These are phyloP conservation scores for Rhagoletis pomonella DNA, from an alignment of 1,140 invertebrate species.

Conservation along the genomic window DNA sequence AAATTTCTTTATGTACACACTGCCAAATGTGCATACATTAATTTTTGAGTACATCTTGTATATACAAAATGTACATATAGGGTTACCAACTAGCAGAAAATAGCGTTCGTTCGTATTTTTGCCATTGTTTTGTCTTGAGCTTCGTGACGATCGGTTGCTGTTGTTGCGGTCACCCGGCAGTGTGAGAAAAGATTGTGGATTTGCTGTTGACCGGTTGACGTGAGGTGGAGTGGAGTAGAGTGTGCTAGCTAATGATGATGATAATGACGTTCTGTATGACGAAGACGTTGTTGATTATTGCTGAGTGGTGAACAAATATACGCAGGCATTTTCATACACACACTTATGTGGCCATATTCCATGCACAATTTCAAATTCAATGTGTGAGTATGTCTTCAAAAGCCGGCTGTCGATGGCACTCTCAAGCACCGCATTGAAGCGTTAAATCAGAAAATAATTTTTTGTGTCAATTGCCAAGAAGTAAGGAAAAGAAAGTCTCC, in stretches of 20 bases:
- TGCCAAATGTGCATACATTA: not conserved
- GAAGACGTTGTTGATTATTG: not conserved
- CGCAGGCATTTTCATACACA: not conserved
- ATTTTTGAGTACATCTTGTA: not conserved
- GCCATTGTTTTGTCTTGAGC: conserved; percentile 21
- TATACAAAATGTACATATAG: conserved; percentile 28
- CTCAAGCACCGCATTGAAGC: not conserved
- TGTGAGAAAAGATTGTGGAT: conserved; percentile 42
- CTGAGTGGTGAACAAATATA: not conserved
- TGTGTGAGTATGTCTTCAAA: not conserved
- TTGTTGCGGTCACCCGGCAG: conserved; percentile 47
- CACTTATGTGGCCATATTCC: not conserved
- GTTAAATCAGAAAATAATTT: conserved; percentile 21
- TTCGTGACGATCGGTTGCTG: conserved; percentile 25
- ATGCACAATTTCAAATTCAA: not conserved
- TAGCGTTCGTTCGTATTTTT: not conserved
- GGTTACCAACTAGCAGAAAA: conserved; percentile 30
- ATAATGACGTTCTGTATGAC: not conserved
- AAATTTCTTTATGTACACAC: conserved; percentile 32
- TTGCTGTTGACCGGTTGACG: not conserved
- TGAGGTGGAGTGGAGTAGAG: not conserved
- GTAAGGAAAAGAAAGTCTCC: not conserved
- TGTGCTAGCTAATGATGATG: not conserved
- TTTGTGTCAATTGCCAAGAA: not conserved
- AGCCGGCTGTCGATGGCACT: conserved; percentile 9